Evolutionary conservation across 2,113 vertebrate species (phyloP).

Genomic region (Alectura lathami): DNA sequence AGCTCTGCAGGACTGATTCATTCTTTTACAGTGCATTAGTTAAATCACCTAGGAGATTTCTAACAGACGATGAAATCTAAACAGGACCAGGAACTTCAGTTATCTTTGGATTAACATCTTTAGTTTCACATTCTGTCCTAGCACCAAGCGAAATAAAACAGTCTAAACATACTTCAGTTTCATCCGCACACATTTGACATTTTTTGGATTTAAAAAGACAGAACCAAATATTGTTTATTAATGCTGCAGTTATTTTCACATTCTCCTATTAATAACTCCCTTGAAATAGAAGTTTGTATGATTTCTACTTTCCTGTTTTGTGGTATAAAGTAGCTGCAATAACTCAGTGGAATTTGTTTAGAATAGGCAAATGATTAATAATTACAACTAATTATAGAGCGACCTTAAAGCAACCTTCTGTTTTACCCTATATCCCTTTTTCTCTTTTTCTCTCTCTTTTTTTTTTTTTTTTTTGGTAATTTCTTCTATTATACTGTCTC

Average conservation of each 20-base stretch:
- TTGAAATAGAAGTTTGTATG: not conserved
- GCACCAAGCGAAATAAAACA: conserved; percentile 60
- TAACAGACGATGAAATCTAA: conserved; percentile 63
- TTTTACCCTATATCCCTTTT: not conserved
- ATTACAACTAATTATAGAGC: conserved; percentile 9
- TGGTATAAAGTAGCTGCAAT: not conserved
- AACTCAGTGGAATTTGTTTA: not conserved
- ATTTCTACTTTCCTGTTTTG: not conserved
- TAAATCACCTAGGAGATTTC: conserved; percentile 72
- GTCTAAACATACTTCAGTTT: conserved; percentile 53
- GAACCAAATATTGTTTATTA: conserved; percentile 15
- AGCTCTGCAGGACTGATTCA: conserved; percentile 42
- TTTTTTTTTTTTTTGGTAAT: not conserved
- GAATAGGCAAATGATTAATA: not conserved
- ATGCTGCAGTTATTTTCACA: not conserved
- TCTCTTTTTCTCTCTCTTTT: not conserved
- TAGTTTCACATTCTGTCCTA: conserved; percentile 61
- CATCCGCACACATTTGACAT: conserved; percentile 59
- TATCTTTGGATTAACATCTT: conserved; percentile 63
- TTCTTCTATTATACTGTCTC: not conserved
- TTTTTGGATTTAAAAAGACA: conserved; percentile 65
- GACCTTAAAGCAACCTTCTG: not conserved
- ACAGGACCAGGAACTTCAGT: conserved; percentile 59
- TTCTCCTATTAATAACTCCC: not conserved
- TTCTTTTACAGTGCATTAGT: conserved; percentile 71